Evolutionary conservation across 2,797 vertebrate species (phyloP).

Genomic region (Melanotaenia trifasciata): DNA sequence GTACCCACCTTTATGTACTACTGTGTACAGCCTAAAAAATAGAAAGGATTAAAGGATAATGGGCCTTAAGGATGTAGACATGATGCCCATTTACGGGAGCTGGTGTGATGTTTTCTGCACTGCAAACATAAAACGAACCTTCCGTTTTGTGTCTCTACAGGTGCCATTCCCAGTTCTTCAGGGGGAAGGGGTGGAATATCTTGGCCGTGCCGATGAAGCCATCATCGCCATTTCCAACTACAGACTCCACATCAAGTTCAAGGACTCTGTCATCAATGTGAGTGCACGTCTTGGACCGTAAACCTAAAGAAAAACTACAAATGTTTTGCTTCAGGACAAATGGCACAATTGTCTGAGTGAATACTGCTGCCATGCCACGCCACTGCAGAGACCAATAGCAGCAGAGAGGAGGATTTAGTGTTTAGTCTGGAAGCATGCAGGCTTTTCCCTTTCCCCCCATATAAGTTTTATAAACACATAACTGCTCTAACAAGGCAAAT

Average conservation of each 20-base stretch:
- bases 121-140: constrained; percentile 3
- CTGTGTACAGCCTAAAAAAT: background rate
- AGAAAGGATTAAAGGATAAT: background rate
- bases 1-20: background rate
- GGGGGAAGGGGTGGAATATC: constrained; percentile 97
- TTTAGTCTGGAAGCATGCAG: constrained; percentile 31
- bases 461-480: constrained; percentile 47
- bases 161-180: constrained; percentile 96
- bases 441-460: constrained; percentile 33
- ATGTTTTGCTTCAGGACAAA: constrained; percentile 24
- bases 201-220: constrained; percentile 93
- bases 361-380: constrained; percentile 23
- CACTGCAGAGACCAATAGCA: constrained; percentile 30
- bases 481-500: constrained; percentile 46
- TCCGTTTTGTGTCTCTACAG: constrained; percentile 74
- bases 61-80: background rate
- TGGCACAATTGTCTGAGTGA: constrained; percentile 5
- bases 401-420: constrained; percentile 29
- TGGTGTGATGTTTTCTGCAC: constrained; percentile 3
- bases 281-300: constrained; percentile 67
- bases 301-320: constrained; percentile 16
- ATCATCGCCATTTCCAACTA: constrained; percentile 99
- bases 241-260: constrained; percentile 98
- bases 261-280: constrained; percentile 98
- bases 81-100: constrained; percentile 10